phyloP scores from a whole-genome alignment of 1,140 invertebrate genomes.

The Aphelinus certus region DNA sequence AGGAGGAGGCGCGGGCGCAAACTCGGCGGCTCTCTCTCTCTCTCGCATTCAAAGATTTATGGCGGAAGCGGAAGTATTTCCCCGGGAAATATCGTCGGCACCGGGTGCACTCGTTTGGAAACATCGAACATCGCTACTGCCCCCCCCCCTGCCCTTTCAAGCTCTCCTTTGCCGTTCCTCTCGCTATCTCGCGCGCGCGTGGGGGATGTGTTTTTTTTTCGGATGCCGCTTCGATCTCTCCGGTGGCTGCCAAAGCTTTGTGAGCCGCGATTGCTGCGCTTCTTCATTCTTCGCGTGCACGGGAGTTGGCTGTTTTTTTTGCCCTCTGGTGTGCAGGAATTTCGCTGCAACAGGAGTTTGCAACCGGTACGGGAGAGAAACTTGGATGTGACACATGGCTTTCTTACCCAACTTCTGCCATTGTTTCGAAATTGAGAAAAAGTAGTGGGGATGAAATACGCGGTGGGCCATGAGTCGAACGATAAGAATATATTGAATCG shows the following conservation, averaged over 20 bases:
- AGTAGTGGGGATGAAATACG: no score
- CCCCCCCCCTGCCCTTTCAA: conserved; percentile 37
- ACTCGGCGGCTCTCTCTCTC: conserved; percentile 35
- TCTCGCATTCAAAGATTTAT: conserved; percentile 53
- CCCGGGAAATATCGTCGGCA: conserved; percentile 55
- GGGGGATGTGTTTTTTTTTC: neutral
- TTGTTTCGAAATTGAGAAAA: no score
- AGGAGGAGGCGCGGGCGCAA: conserved; percentile 30
- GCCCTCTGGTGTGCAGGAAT: no score
- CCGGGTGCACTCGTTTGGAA: conserved; percentile 57
- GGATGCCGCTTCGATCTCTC: neutral
- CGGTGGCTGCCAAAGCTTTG: conserved; percentile 9
- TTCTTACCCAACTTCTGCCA: no score
- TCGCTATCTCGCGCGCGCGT: conserved; percentile 29
- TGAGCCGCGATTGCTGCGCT: conserved; percentile 29
- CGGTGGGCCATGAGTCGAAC: no score
- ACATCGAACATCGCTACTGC: conserved; percentile 54
- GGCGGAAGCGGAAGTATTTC: conserved; percentile 59
- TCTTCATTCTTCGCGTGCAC: conserved; percentile 18
- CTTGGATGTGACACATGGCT: no score
- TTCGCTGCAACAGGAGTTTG: neutral
- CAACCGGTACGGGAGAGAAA: no score
- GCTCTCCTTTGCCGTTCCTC: conserved; percentile 41
- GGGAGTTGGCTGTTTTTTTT: conserved; percentile 1
- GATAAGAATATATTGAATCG: no score